Conservation (phyloP, 2,888 invertebrate species). For the Rhogogaster chlorosoma region DNA sequence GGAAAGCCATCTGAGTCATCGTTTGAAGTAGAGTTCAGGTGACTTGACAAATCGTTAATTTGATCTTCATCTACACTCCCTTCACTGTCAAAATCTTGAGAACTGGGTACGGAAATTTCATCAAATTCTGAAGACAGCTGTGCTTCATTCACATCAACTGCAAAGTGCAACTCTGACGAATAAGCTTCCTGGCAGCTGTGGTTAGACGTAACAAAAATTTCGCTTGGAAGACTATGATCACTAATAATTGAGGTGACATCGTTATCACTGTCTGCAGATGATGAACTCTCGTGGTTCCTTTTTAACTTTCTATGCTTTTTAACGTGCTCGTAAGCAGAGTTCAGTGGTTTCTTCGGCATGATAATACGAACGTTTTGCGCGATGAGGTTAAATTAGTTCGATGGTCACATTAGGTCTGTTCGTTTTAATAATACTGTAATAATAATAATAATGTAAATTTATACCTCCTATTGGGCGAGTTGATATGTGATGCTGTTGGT, state of each 20-base stretch:
- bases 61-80: not conserved
- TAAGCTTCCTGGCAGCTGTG: not conserved
- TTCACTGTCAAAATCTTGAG: not conserved
- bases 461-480: too few relatives aligned
- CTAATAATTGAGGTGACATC: not conserved
- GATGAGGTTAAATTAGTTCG: too few relatives aligned
- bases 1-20: not conserved
- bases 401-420: too few relatives aligned
- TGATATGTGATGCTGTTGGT: too few relatives aligned
- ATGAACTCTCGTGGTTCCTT: not conserved
- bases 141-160: not conserved
- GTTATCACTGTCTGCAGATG: not conserved
- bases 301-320: not conserved
- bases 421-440: too few relatives aligned
- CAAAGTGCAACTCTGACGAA: not conserved
- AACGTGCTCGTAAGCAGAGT: constrained; percentile 1
- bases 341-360: not conserved
- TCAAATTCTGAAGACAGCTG: not conserved
- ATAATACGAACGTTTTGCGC: not conserved
- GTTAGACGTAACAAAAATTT: not conserved
- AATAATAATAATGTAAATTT: too few relatives aligned
- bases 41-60: not conserved
- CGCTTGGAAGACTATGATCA: not conserved
- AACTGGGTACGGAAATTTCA: not conserved
- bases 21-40: not conserved